A percentile compares a stretch with the other conserved stretches of the same genome.
phyloP scores from a whole-genome alignment of 2,797 vertebrate genomes.

The Enteromius viviparus region DNA sequence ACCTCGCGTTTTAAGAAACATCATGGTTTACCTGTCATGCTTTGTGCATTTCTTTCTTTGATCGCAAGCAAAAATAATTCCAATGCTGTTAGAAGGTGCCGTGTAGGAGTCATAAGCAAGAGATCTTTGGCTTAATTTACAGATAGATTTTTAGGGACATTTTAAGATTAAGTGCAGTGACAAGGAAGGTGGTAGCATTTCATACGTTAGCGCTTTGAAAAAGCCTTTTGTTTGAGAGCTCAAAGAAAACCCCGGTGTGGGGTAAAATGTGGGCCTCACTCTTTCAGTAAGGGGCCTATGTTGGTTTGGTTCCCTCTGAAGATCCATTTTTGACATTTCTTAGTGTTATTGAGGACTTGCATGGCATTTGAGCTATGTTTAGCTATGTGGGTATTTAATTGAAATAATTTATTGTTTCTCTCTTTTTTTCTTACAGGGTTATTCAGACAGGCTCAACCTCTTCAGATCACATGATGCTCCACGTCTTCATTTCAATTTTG shows the following conservation, averaged over 20 bases:
- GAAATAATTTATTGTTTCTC: not conserved
- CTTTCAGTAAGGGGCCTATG: slow-evolving; percentile 28
- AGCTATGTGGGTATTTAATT: not conserved
- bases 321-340: slow-evolving; percentile 4
- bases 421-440: slow-evolving; percentile 43
- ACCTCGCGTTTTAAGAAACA: slow-evolving; percentile 51
- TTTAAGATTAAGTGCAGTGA: not conserved
- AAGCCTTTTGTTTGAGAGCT: not conserved
- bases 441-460: not conserved
- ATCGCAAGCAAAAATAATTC: slow-evolving; percentile 21
- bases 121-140: slow-evolving; percentile 1
- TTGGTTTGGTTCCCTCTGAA: slow-evolving; percentile 20
- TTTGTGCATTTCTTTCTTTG: slow-evolving; percentile 50
- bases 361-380: not conserved
- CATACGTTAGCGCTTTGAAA: slow-evolving; percentile 14
- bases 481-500: not conserved
- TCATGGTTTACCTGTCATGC: slow-evolving; percentile 45
- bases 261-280: slow-evolving; percentile 12
- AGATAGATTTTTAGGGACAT: not conserved
- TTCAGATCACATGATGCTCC: slow-evolving; percentile 2
- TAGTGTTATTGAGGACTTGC: not conserved
- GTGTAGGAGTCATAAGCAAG: not conserved
- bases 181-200: slow-evolving; percentile 22
- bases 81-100: slow-evolving; percentile 37
- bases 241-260: slow-evolving; percentile 2